These are phyloP conservation scores for Pollenia angustigena DNA, from an alignment of 2,888 invertebrate genomes.

Conservation along the genomic window DNA sequence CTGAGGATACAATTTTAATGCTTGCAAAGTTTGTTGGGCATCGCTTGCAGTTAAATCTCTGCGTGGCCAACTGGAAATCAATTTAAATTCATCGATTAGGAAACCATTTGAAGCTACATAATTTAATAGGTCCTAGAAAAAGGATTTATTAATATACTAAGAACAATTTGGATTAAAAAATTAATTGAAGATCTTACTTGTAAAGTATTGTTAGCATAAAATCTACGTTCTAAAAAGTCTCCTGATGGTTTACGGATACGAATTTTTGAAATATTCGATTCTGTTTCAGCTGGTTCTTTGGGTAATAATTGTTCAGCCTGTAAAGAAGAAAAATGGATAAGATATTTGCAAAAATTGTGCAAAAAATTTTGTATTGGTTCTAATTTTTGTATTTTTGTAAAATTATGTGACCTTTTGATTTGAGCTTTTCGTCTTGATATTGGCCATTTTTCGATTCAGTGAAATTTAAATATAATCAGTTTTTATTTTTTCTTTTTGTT, in stretches of 20 bases:
- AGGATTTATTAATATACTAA: neutral
- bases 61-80: conserved; percentile 96
- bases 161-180: too few relatives aligned
- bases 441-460: too few relatives aligned
- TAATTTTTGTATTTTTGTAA: too few relatives aligned
- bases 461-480: too few relatives aligned
- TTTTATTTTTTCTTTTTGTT: too few relatives aligned
- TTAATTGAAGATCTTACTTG: conserved; percentile 82
- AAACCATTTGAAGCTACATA: conserved; percentile 95
- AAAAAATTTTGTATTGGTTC: too few relatives aligned
- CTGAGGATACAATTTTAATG: conserved; percentile 95
- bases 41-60: conserved; percentile 95
- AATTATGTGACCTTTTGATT: too few relatives aligned
- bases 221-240: conserved; percentile 90
- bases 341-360: neutral
- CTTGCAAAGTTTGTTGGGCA: conserved; percentile 89
- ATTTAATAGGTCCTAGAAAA: conserved; percentile 89
- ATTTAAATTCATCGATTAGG: conserved; percentile 94
- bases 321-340: conserved; percentile 21
- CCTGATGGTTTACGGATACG: conserved; percentile 93
- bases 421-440: too few relatives aligned
- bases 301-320: conserved; percentile 89
- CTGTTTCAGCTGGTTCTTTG: conserved; percentile 87
- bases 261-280: conserved; percentile 88
- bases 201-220: conserved; percentile 85